Base-by-base conservation (phyloP, 2,888 invertebrate genomes). In the Clitarchus hookeri region DNA sequence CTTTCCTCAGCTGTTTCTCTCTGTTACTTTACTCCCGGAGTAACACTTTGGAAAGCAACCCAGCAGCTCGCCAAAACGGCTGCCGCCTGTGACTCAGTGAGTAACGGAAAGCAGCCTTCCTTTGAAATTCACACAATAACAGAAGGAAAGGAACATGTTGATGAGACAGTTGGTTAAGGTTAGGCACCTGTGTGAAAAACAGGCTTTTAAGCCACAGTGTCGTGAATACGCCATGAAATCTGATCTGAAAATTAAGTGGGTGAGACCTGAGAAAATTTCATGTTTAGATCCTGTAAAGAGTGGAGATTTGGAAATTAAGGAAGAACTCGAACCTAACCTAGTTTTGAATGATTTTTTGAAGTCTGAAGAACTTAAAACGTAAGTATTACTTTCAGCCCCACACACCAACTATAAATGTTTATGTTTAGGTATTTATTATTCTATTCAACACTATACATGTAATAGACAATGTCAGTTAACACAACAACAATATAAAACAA, bases 241-340 rank as follows among this genome's bases (percentile, higher is more conserved):
- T 53, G 94, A 94, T 89, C 91, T 96, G 65, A 95, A 96, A 91
- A 95, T 97, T 83, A 95, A 95, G 92, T 97, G 97, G 97, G 93
- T 94, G 11, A 93, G 94, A 48, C 97, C 97, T 0, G 94, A 94
- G 48, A 95, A 95, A 90, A 93, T 96, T 27, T 92, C 94, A 0
- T 93, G 94, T 83, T 93, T 93, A 87, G 93, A 94, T 89, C 94
- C 96, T 0, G 93, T 93, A 89, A 95, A 94, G 90, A 95, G 95
- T 88, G 96, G 97, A 0, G 97, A 97, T 91, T 91, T 95, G 54
- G 93, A 93, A 88, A 91, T 93, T 26, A 90, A 94, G 80, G 92
- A 94, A 0, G 88, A 92, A 0, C 90, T 96, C n/a, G 92, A 94
- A 87, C 90, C 92, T n/a, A 91, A 91, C 13, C 91, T 93, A 87